Conservation (phyloP, 1,140 invertebrate species). For the Drosophila tristis region DNA sequence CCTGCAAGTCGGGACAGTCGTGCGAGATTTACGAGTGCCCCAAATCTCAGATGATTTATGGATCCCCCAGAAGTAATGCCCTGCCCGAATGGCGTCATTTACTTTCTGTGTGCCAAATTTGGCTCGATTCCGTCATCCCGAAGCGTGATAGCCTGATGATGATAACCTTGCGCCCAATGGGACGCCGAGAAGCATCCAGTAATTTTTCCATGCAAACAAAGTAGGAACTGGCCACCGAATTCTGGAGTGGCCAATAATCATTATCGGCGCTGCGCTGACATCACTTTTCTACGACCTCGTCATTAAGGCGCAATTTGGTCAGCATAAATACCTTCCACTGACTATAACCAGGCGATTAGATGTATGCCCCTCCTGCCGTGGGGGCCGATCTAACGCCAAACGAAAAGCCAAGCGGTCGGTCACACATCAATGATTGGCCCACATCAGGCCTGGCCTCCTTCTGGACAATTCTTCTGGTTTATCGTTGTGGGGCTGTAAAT, state of each 20-base stretch:
- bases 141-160: not conserved
- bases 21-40: conserved; percentile 1
- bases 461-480: conserved; percentile 14
- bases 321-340: conserved; percentile 70
- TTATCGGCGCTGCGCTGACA: conserved; percentile 65
- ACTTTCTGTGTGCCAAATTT: conserved; percentile 23
- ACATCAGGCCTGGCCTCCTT: conserved; percentile 23
- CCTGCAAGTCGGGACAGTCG: conserved; percentile 11
- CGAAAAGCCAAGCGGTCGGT: conserved; percentile 3
- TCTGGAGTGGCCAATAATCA: conserved; percentile 8
- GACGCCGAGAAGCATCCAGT: conserved; percentile 8
- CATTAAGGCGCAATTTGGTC: conserved; percentile 70
- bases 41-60: conserved; percentile 36
- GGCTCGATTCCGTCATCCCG: conserved; percentile 22
- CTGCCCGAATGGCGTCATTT: conserved; percentile 22
- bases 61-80: conserved; percentile 24
- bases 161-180: not conserved
- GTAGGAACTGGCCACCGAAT: not conserved
- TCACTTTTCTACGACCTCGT: conserved; percentile 65
- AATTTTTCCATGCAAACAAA: conserved; percentile 20
- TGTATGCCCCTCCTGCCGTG: conserved; percentile 18
- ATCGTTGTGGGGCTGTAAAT: conserved; percentile 38
- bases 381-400: conserved; percentile 31
- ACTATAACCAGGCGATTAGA: conserved; percentile 44
- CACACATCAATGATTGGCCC: conserved; percentile 28